Evolutionary conservation across 2,113 vertebrate genomes (phyloP), one percentile per base, ranked within the genome.

Genomic region (Strix aluco): DNA sequence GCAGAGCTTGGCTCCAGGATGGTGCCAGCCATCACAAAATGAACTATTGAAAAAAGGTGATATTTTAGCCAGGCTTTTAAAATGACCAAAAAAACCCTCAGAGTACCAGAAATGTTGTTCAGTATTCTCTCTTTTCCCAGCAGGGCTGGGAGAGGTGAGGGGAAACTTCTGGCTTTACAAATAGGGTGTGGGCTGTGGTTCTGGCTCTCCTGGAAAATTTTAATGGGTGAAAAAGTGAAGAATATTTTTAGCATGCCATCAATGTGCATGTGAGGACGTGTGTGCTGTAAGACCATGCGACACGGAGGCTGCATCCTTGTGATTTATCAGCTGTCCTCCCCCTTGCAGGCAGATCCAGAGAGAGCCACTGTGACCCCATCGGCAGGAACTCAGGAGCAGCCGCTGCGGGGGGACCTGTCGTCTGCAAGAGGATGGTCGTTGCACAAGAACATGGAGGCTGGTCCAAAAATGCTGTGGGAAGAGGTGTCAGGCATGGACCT

Each of bases 131-230:
- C 25, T 90, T 94, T 93, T 92, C 88, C 78, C 2, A 3, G 58
- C 80, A 91, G 81, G 44, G 65, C 85, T 86, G 69, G 20, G 40
- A 71, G 73, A 49, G 47, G 63, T 80, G 75, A 90, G 54, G 81
- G 80, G 72, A 96, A 96, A 79, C 63, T 77, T 92, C 65, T 95
- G 93, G 73, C 90, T 73, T 17, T n/a, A 44, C 73, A 79, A 47
- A 92, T 86, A 72, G 86, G 83, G 66, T 80, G 91, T 83, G 83
- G 66, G 77, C 82, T 79, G 79, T 52, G 75, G 71, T 73, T 90
- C 90, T 5, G 10, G 16, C 87, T 82, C 75, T 89, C 62, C 85
- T 70, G 91, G 95, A 90, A 97, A 97, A 92, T 91, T 86, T 75
- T 87, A 65, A 89, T 94, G 3, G 5, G 72, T 84, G 49, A 94